Evolutionary conservation across 2,797 vertebrate genomes (phyloP).

Genomic region (Florisuga fusca): DNA sequence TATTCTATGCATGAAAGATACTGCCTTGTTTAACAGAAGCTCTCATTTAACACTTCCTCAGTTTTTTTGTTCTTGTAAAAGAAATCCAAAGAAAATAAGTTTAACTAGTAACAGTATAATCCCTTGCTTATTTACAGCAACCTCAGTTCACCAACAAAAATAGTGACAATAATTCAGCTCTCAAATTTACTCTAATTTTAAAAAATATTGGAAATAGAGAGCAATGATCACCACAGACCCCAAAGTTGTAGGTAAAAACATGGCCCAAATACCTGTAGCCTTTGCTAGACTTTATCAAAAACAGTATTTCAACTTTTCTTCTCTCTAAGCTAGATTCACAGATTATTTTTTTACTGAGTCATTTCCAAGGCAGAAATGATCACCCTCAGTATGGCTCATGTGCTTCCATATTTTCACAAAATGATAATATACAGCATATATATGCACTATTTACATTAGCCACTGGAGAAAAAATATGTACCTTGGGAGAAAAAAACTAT

Average conservation of each 20-base stretch:
- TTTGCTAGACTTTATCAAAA: neutral
- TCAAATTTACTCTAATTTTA: neutral
- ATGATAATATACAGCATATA: neutral
- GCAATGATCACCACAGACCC: neutral
- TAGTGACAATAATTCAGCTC: neutral
- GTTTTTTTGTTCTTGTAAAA: neutral
- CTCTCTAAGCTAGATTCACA: neutral
- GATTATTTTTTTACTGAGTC: neutral
- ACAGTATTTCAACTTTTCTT: neutral
- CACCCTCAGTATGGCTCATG: neutral
- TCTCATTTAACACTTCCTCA: neutral
- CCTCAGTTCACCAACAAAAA: neutral
- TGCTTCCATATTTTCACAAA: neutral
- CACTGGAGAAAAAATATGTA: neutral
- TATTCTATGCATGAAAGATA: neutral
- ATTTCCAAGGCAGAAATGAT: neutral
- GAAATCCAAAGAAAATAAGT: neutral
- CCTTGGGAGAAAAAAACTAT: neutral
- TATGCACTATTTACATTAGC: neutral
- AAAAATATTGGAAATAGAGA: neutral
- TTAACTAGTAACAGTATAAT: neutral
- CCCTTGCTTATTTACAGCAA: neutral
- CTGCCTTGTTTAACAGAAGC: neutral
- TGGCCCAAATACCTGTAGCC: neutral
- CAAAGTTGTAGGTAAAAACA: neutral